These are phyloP conservation scores for Aphidius ervi DNA, from an alignment of 1,140 invertebrate species.

Conservation along the genomic window DNA sequence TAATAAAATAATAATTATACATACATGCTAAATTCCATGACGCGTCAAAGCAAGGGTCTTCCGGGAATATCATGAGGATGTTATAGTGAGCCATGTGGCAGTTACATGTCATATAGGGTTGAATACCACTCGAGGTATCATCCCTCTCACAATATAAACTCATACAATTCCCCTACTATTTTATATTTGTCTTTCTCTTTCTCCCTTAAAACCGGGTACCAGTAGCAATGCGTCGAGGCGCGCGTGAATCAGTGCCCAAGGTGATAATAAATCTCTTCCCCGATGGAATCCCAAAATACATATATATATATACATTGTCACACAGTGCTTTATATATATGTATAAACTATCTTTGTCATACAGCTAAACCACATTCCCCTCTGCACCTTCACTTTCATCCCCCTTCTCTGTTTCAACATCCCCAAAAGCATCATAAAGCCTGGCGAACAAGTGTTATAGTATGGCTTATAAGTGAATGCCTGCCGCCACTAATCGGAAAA, in stretches of 20 bases:
- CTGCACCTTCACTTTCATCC: conserved; percentile 6
- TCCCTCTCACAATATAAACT: background rate
- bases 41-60: conserved; percentile 13
- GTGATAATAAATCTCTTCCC: conserved; percentile 52
- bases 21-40: conserved; percentile 29
- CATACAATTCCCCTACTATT: background rate
- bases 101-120: conserved; percentile 39
- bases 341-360: background rate
- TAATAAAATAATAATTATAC: conserved; percentile 50
- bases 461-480: conserved; percentile 56
- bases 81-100: background rate
- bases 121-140: background rate
- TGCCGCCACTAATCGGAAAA: conserved; percentile 53
- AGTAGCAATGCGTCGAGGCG: conserved; percentile 18
- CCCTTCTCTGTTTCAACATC: conserved; percentile 10
- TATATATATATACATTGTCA: background rate
- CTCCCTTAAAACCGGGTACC: background rate
- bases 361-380: background rate
- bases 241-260: conserved; percentile 54
- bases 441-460: conserved; percentile 53
- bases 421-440: conserved; percentile 44
- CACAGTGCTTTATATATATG: background rate
- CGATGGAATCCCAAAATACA: conserved; percentile 27
- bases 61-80: conserved; percentile 13
- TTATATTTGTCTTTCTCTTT: background rate